phyloP scores from a whole-genome alignment of 2,113 vertebrate species.

The Oreochromis tanganicae region DNA sequence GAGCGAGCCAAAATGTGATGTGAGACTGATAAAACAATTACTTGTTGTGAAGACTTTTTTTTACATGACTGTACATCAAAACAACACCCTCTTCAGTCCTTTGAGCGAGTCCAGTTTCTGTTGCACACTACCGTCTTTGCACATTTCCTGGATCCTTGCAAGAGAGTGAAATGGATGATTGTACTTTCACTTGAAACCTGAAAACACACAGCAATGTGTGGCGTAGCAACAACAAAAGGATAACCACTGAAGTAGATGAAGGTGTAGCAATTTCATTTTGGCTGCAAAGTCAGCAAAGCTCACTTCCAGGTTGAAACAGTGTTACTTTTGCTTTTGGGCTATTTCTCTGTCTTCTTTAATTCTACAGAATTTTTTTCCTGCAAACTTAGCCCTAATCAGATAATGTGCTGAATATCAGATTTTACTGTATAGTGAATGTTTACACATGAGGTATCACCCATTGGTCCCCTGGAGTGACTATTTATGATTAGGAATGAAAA shows the following conservation, averaged over 20 bases:
- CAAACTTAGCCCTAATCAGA: conserved; percentile 22
- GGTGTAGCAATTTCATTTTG: not conserved
- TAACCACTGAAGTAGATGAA: rapidly evolving
- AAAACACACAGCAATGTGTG: not conserved
- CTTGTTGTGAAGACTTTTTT: not conserved
- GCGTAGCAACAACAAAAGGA: not conserved
- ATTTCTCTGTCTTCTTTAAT: not conserved
- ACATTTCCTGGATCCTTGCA: not conserved
- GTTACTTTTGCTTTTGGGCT: not conserved
- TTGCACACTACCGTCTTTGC: not conserved
- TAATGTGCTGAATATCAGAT: conserved; percentile 48
- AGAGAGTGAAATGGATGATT: not conserved
- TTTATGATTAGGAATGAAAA: conserved; percentile 42
- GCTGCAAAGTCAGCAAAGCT: conserved; percentile 33
- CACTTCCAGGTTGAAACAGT: not conserved
- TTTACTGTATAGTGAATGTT: conserved; percentile 28
- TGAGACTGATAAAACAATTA: not conserved
- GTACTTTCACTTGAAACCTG: not conserved
- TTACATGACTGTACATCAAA: not conserved
- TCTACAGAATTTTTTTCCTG: not conserved
- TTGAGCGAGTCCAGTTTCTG: not conserved
- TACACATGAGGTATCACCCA: conserved; percentile 25
- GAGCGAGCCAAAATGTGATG: not conserved
- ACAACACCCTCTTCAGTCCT: not conserved
- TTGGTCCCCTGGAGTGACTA: conserved; percentile 53